These are phyloP conservation scores for Eremophila alpestris DNA, from an alignment of 2,797 vertebrate species.

Conservation along the genomic window DNA sequence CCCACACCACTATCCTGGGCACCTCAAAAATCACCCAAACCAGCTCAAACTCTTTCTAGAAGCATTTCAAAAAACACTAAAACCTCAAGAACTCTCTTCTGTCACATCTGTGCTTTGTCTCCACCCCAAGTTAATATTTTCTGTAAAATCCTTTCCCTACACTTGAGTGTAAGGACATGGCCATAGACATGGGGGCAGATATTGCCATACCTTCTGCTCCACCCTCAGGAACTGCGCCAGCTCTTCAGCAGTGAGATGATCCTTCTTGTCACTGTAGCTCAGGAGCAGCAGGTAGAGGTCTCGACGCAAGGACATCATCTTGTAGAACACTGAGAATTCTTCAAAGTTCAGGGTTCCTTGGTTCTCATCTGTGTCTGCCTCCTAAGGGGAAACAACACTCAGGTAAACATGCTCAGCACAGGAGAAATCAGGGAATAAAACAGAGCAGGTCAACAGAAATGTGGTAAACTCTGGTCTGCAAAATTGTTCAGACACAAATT, in stretches of 20 bases:
- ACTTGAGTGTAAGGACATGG: not conserved
- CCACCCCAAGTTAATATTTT: not conserved
- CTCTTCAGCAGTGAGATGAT: conserved; percentile 91
- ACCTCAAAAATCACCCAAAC: not conserved
- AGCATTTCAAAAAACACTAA: not conserved
- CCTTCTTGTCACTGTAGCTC: conserved; percentile 94
- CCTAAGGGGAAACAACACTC: conserved; percentile 73
- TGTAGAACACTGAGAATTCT: conserved; percentile 97
- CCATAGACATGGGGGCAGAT: too few species aligned
- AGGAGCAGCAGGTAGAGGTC: conserved; percentile 94
- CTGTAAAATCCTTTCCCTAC: not conserved
- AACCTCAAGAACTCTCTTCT: not conserved
- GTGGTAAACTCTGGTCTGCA: not conserved
- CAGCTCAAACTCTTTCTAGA: not conserved
- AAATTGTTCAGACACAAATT: not conserved
- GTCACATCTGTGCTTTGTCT: not conserved
- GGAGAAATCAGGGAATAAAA: not conserved
- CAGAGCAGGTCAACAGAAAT: not conserved
- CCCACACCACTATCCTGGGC: not conserved
- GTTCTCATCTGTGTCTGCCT: conserved; percentile 96
- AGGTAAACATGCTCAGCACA: not conserved
- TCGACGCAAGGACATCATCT: conserved; percentile 96
- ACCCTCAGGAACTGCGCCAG: conserved; percentile 88
- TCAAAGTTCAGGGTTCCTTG: conserved; percentile 95
- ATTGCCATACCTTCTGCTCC: conserved; percentile 87